phyloP scores from a whole-genome alignment of 2,888 invertebrate genomes.

The Catotricha subobsoleta region DNA sequence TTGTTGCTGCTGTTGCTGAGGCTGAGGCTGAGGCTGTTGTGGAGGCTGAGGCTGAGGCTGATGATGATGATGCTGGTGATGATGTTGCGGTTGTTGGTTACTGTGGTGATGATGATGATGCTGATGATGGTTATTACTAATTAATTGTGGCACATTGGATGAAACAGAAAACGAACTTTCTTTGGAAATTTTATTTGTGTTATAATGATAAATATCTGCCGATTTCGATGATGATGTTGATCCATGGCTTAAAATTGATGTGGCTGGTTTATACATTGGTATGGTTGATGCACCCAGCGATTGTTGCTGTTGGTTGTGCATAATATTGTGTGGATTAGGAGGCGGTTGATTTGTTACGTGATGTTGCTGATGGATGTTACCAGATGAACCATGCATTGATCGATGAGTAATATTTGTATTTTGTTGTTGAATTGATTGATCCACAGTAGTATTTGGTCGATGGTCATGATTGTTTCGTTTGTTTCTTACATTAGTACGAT shows the following conservation, averaged over 20 bases:
- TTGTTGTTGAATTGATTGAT: constrained; percentile 12
- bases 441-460: constrained; percentile 12
- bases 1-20: constrained; percentile 11
- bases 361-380: not conserved
- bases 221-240: constrained; percentile 2
- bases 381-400: not conserved
- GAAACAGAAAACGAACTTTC: constrained; percentile 1
- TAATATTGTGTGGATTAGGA: constrained; percentile 1
- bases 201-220: constrained; percentile 2
- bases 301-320: not conserved
- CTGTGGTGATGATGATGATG: not conserved
- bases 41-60: constrained; percentile 14
- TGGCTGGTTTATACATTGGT: not conserved
- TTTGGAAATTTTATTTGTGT: constrained; percentile 3
- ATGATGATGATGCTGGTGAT: constrained; percentile 11
- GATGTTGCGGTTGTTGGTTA: constrained; percentile 17
- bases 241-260: constrained; percentile 4
- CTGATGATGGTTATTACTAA: constrained; percentile 1
- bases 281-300: not conserved
- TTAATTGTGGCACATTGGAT: constrained; percentile 1
- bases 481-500: constrained; percentile 16
- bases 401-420: constrained; percentile 13
- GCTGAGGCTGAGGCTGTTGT: constrained; percentile 16
- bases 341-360: not conserved
- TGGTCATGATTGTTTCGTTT: constrained; percentile 23